A percentile compares a stretch with the other conserved stretches of the same genome.
Evolutionary conservation across 2,888 invertebrate genomes (phyloP).

Genomic region (Neelides folsomi): DNA sequence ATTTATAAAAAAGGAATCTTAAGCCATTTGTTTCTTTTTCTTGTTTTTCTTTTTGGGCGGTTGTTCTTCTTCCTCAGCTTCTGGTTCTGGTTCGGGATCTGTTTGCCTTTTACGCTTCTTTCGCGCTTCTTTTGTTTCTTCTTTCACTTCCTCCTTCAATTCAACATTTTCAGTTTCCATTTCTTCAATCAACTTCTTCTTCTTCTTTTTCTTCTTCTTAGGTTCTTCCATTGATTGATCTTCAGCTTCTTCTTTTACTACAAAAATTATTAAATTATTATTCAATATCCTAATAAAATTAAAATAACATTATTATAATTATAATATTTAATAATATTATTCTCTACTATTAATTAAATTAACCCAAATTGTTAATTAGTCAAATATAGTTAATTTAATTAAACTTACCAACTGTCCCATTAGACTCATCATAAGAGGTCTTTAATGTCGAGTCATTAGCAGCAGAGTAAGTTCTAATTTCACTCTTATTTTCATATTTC

Average conservation of each 20-base stretch:
- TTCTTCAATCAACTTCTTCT: slow-evolving; percentile 11
- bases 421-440: slow-evolving; percentile 35
- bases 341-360: too few species aligned
- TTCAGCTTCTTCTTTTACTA: neutral
- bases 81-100: slow-evolving; percentile 2
- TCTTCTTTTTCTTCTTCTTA: slow-evolving; percentile 22
- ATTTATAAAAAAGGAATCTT: neutral
- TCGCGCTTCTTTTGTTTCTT: slow-evolving; percentile 2
- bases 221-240: slow-evolving; percentile 8
- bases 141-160: slow-evolving; percentile 6
- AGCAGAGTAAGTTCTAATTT: slow-evolving; percentile 63
- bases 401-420: too few species aligned
- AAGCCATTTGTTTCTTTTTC: slow-evolving; percentile 14
- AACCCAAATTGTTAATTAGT: too few species aligned
- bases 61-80: slow-evolving; percentile 10
- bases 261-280: neutral
- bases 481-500: slow-evolving; percentile 75
- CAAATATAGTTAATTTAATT: too few species aligned
- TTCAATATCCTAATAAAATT: too few species aligned
- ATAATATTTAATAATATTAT: too few species aligned
- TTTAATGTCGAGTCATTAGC: slow-evolving; percentile 69
- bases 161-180: neutral
- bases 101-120: slow-evolving; percentile 2
- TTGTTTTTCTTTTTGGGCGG: slow-evolving; percentile 22
- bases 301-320: too few species aligned